Percentiles rank a stretch among this genome's conserved stretches.
Evolutionary conservation across 2,113 vertebrate species (phyloP).

Genomic region (Corynorhinus townsendii): DNA sequence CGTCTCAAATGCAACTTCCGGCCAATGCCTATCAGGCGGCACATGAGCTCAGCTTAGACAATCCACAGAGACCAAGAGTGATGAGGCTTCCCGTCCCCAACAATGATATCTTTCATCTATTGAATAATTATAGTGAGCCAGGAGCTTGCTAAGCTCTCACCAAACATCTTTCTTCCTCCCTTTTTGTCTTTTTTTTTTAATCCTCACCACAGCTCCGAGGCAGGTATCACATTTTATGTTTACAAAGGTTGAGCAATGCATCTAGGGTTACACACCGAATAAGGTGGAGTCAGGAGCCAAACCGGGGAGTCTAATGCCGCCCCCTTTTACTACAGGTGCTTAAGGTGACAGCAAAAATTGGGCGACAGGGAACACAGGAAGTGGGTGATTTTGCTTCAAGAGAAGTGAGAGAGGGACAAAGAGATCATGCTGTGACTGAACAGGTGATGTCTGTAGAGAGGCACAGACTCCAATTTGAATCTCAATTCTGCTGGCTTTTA

Average conservation of each 20-base stretch:
- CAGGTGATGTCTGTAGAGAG: neutral
- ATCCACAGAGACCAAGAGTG: constrained; percentile 40
- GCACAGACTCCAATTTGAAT: neutral
- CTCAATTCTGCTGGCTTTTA: neutral
- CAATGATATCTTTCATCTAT: constrained; percentile 36
- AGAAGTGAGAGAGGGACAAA: neutral
- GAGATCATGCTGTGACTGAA: neutral
- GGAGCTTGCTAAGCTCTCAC: neutral
- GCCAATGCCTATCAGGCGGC: constrained; percentile 30
- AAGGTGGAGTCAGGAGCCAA: neutral
- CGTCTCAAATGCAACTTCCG: neutral
- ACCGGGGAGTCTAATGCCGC: rapidly evolving
- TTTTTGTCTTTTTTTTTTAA: neutral
- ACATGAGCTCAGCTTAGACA: constrained; percentile 47
- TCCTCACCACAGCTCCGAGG: neutral
- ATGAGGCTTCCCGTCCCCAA: constrained; percentile 6
- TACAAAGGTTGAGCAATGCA: neutral
- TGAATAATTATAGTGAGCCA: constrained; percentile 44
- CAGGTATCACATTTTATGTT: neutral
- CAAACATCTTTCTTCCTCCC: neutral
- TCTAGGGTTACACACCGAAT: neutral
- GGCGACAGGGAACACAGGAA: rapidly evolving
- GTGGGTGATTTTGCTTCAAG: neutral
- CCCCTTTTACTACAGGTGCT: neutral
- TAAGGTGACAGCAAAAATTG: neutral